These are phyloP conservation scores for Gallinago paraguaiae DNA, from an alignment of 2,113 vertebrate genomes.

Conservation along the genomic window DNA sequence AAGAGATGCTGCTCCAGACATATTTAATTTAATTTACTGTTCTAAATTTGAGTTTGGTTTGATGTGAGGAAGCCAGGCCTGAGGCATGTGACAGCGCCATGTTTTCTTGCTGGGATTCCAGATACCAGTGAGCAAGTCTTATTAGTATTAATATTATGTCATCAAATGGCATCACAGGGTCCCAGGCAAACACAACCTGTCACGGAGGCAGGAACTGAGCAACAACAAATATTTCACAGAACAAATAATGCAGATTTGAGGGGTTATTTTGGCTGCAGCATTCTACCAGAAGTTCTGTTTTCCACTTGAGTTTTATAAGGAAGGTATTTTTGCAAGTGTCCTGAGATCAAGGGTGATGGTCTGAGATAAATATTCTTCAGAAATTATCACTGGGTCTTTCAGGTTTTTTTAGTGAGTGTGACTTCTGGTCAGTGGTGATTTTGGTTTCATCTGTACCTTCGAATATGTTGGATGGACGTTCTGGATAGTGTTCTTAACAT, in stretches of 20 bases:
- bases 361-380: neutral
- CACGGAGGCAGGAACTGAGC: neutral
- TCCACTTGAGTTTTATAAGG: neutral
- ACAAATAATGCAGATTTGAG: neutral
- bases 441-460: neutral
- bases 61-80: neutral
- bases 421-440: neutral
- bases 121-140: neutral
- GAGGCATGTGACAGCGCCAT: neutral
- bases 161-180: neutral
- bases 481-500: neutral
- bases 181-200: neutral
- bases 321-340: neutral
- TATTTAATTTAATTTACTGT: fast-evolving
- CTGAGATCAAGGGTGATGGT: neutral
- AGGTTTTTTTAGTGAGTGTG: neutral
- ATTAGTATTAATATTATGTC: neutral
- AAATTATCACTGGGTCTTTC: too few species aligned
- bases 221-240: neutral
- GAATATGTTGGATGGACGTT: fast-evolving
- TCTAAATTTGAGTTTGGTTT: neutral
- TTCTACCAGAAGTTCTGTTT: neutral
- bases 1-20: neutral
- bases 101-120: neutral
- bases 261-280: neutral